Percentiles rank a stretch among this genome's conserved stretches.
Conservation (phyloP, 2,113 vertebrate species). For the Mirza zaza region DNA sequence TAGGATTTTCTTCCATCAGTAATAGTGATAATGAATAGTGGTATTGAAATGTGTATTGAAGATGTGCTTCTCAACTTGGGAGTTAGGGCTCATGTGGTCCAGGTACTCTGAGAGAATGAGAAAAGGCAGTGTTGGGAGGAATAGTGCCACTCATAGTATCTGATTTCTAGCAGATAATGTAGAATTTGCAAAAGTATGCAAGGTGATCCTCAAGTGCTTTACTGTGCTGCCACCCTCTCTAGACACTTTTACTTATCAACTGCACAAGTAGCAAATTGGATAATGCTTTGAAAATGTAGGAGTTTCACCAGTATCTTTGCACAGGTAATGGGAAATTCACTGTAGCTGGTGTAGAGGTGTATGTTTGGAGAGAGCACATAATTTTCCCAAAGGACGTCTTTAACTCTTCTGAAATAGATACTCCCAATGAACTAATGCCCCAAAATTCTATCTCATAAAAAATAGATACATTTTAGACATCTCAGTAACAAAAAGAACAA, state of each 20-base stretch:
- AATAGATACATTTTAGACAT: not conserved
- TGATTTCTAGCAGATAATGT: not conserved
- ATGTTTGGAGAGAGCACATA: not conserved
- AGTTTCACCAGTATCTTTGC: not conserved
- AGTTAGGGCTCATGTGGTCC: not conserved
- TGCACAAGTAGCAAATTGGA: slow-evolving; percentile 22
- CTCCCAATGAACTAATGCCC: not conserved
- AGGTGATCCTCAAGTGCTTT: not conserved
- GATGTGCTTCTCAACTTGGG: not conserved
- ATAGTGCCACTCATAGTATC: not conserved
- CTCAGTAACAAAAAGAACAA: not conserved
- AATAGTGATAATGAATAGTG: not conserved
- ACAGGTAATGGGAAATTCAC: not conserved
- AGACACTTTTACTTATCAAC: not conserved
- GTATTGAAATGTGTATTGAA: not conserved
- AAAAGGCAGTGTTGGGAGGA: accelerated
- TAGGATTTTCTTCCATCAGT: not conserved
- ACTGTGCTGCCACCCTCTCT: not conserved
- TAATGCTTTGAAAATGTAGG: not conserved
- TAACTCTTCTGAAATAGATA: not conserved
- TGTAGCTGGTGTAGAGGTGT: not conserved
- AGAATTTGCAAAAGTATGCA: not conserved
- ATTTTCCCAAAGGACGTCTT: not conserved
- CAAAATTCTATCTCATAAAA: not conserved
- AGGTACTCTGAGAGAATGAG: not conserved